Conservation (phyloP, 2,797 vertebrate species). For the Glyptemys insculpta region DNA sequence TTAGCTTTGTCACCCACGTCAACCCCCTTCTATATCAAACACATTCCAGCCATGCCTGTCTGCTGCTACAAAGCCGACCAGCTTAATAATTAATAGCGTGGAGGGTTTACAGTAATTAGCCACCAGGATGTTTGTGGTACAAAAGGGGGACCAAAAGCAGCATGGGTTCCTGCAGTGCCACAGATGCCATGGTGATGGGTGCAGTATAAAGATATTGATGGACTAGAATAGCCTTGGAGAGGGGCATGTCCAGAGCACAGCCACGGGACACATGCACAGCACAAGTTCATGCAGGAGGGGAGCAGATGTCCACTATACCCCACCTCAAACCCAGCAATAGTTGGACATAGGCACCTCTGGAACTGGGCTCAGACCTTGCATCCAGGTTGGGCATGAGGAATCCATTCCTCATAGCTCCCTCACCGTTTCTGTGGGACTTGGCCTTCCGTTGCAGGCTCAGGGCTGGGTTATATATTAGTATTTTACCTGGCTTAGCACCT, state of each 20-base stretch:
- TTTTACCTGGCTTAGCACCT: background rate
- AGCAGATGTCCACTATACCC: background rate
- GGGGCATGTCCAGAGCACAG: rapidly evolving
- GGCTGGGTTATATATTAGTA: background rate
- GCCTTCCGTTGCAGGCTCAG: rapidly evolving
- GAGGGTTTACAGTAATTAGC: background rate
- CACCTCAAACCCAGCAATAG: background rate
- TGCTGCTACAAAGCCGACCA: background rate
- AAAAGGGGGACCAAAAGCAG: background rate
- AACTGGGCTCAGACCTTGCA: background rate
- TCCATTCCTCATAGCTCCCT: background rate
- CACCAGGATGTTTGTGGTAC: background rate
- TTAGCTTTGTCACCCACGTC: background rate
- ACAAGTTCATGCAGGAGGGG: background rate
- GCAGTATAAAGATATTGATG: background rate
- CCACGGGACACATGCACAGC: background rate
- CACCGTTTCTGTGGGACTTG: background rate
- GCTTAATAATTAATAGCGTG: slow-evolving; percentile 4
- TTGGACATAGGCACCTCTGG: background rate
- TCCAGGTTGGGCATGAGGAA: background rate
- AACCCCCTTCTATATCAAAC: background rate
- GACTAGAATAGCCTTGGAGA: background rate
- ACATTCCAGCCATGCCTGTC: background rate
- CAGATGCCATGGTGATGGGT: rapidly evolving
- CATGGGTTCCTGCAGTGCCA: background rate